Evolutionary conservation across 1,140 invertebrate species (phyloP).

Genomic region (Macrobrachium nipponense): DNA sequence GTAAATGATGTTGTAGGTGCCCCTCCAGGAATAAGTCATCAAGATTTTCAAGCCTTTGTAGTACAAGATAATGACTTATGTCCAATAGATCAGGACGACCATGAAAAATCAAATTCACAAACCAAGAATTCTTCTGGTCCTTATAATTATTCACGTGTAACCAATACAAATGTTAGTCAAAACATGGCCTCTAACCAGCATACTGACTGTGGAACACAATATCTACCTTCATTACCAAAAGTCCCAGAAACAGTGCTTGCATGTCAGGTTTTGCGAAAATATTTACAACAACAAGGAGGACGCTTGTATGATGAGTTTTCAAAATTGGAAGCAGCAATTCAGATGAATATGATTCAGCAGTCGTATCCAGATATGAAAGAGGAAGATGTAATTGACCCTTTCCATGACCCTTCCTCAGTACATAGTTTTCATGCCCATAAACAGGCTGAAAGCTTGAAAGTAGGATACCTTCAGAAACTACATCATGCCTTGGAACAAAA

Average conservation of each 20-base stretch:
- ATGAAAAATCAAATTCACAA: constrained; percentile 7
- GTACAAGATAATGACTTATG: constrained; percentile 23
- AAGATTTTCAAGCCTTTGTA: constrained; percentile 51
- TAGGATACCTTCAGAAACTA: constrained; percentile 39
- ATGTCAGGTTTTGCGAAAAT: constrained; percentile 47
- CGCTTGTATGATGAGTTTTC: constrained; percentile 52
- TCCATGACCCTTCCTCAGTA: constrained; percentile 48
- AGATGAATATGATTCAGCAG: constrained; percentile 52
- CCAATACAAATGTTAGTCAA: constrained; percentile 27
- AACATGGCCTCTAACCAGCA: constrained; percentile 20
- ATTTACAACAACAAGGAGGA: constrained; percentile 47
- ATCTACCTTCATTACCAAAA: constrained; percentile 8
- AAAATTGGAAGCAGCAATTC: constrained; percentile 48
- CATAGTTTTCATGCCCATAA: constrained; percentile 51
- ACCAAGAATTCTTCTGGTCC: constrained; percentile 7
- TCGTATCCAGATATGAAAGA: constrained; percentile 41
- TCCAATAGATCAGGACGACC: constrained; percentile 3
- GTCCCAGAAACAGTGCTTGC: constrained; percentile 50
- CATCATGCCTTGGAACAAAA: constrained; percentile 47
- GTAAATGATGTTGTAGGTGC: constrained; percentile 31
- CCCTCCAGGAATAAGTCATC: constrained; percentile 42
- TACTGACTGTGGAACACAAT: not conserved
- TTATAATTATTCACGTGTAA: constrained; percentile 34
- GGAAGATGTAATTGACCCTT: constrained; percentile 35
- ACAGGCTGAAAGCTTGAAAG: constrained; percentile 24